Conservation (phyloP, 2,888 invertebrate species). For the Ormyrus labotus region DNA sequence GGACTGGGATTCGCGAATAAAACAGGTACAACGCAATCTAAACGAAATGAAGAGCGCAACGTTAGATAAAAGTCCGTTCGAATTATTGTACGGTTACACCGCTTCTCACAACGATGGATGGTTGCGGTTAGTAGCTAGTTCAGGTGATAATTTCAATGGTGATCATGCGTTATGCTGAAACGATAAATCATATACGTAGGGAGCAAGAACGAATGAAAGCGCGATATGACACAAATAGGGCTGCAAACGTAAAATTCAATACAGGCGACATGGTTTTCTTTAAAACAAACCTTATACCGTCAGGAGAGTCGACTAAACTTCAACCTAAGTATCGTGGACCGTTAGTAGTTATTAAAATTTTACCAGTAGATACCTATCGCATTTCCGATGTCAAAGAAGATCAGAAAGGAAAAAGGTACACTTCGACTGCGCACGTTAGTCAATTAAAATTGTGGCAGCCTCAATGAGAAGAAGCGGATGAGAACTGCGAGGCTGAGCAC, state of each 20-base stretch:
- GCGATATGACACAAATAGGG: neutral
- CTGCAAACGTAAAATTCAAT: too few species aligned
- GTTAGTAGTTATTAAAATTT: neutral
- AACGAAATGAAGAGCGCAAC: conserved; percentile 1
- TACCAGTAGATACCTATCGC: neutral
- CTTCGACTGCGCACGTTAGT: neutral
- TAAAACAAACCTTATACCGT: too few species aligned
- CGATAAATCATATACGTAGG: neutral
- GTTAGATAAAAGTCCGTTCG: neutral
- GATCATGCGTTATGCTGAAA: neutral
- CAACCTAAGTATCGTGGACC: neutral
- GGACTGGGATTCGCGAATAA: conserved; percentile 26
- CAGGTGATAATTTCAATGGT: neutral
- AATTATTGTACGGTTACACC: conserved; percentile 8
- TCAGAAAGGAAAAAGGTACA: neutral
- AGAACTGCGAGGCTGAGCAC: neutral
- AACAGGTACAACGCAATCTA: neutral
- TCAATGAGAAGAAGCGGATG: neutral
- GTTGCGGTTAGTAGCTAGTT: neutral
- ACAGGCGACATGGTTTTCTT: too few species aligned
- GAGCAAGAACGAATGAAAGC: neutral
- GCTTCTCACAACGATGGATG: conserved; percentile 1
- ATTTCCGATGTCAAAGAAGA: neutral
- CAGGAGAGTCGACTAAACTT: too few species aligned
- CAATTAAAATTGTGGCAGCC: neutral